Conservation (phyloP, 2,888 invertebrate genomes). For the Lordiphosa andalusiaca region DNA sequence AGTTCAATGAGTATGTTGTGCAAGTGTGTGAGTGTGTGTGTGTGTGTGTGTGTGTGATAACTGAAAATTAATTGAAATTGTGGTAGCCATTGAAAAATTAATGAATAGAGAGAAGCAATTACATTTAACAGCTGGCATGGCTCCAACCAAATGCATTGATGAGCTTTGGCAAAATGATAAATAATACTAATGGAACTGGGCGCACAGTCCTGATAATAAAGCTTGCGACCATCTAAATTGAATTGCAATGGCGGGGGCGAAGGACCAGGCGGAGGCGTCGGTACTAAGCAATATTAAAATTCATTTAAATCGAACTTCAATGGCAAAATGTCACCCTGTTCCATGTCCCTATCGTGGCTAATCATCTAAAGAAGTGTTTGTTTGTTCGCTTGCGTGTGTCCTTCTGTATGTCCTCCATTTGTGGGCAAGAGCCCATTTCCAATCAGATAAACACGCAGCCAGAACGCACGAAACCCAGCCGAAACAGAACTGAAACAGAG, state of each 20-base stretch:
- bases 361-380: slow-evolving; percentile 70
- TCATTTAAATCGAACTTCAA: slow-evolving; percentile 67
- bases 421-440: slow-evolving; percentile 58
- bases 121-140: slow-evolving; percentile 59
- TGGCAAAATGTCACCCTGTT: slow-evolving; percentile 40
- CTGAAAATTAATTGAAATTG: slow-evolving; percentile 72
- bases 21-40: slow-evolving; percentile 11
- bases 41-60: slow-evolving; percentile 35
- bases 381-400: slow-evolving; percentile 28
- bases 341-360: slow-evolving; percentile 58
- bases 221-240: slow-evolving; percentile 55
- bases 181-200: slow-evolving; percentile 43
- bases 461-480: slow-evolving; percentile 57
- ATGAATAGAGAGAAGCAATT: slow-evolving; percentile 64
- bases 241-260: slow-evolving; percentile 37
- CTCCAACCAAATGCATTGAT: slow-evolving; percentile 50
- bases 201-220: slow-evolving; percentile 39
- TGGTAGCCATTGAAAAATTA: slow-evolving; percentile 66
- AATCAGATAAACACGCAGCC: slow-evolving; percentile 67
- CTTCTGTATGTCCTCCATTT: slow-evolving; percentile 51
- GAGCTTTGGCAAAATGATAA: slow-evolving; percentile 38
- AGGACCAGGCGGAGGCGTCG: slow-evolving; percentile 12
- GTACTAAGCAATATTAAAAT: slow-evolving; percentile 58
- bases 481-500: slow-evolving; percentile 42
- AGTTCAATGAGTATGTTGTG: neutral